Conservation (phyloP, 2,888 invertebrate genomes). For the Troglohyphantes excavatus region DNA sequence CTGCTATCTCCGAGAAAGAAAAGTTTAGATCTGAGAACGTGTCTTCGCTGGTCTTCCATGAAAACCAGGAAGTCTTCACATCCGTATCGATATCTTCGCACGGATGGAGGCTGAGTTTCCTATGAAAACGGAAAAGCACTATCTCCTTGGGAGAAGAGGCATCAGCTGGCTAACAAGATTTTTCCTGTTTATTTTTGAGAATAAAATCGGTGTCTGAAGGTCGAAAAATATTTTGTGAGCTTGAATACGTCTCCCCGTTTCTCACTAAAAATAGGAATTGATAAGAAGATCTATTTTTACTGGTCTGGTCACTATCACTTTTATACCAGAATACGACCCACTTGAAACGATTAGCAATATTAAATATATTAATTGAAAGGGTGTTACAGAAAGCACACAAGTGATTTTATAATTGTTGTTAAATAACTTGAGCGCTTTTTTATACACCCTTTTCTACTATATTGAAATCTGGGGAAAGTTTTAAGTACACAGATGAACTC, state of each 20-base stretch:
- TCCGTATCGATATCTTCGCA: slow-evolving; percentile 58
- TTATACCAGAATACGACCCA: too few relatives aligned
- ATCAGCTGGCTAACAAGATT: slow-evolving; percentile 6
- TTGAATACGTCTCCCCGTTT: neutral
- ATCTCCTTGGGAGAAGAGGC: slow-evolving; percentile 23
- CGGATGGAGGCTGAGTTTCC: slow-evolving; percentile 44
- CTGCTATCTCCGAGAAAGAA: neutral
- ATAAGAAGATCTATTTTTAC: neutral
- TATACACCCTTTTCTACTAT: too few relatives aligned
- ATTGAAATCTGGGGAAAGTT: too few relatives aligned
- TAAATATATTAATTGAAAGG: too few relatives aligned
- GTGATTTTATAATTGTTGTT: too few relatives aligned
- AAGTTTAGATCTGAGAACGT: slow-evolving; percentile 1
- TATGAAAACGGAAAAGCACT: slow-evolving; percentile 27
- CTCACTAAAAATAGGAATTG: neutral
- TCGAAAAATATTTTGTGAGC: slow-evolving; percentile 5
- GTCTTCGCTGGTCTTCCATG: neutral
- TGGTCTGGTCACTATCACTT: too few relatives aligned
- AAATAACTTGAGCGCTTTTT: too few relatives aligned
- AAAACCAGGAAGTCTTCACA: slow-evolving; percentile 62
- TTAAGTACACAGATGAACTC: too few relatives aligned
- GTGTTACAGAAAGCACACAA: too few relatives aligned
- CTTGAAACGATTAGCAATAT: too few relatives aligned
- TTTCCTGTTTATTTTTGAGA: neutral
- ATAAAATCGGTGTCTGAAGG: slow-evolving; percentile 1